A percentile compares a stretch with the other conserved stretches of the same genome.
Evolutionary conservation across 2,888 invertebrate species (phyloP).

Genomic region (Myathropa florea): DNA sequence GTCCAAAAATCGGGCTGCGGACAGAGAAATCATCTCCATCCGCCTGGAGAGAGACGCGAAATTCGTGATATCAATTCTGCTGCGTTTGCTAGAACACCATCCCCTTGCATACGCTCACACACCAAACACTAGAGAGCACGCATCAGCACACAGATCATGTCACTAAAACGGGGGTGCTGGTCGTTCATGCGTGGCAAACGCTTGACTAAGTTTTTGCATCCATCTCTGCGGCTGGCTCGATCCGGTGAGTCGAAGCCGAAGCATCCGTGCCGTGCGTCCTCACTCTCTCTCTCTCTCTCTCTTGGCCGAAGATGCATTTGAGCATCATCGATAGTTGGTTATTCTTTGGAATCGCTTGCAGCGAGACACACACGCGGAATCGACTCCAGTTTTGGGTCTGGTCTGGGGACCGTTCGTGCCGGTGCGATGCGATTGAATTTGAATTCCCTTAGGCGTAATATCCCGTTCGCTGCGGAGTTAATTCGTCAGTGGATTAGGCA

Average conservation of each 20-base stretch:
- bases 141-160: constrained; percentile 70
- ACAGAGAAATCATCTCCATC: background rate
- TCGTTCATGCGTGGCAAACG: constrained; percentile 73
- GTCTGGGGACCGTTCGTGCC: background rate
- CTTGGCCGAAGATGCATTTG: constrained; percentile 58
- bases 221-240: constrained; percentile 53
- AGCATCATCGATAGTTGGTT: constrained; percentile 62
- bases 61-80: constrained; percentile 61
- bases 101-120: constrained; percentile 8
- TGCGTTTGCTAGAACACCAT: constrained; percentile 54
- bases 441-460: constrained; percentile 65
- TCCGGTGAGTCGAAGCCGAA: constrained; percentile 1
- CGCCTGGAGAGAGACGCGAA: constrained; percentile 41
- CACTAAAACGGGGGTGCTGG: constrained; percentile 71
- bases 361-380: constrained; percentile 47
- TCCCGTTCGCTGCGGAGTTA: constrained; percentile 39
- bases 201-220: constrained; percentile 72
- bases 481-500: constrained; percentile 64
- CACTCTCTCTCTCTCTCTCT: too few species aligned
- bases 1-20: constrained; percentile 35
- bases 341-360: constrained; percentile 61
- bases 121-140: constrained; percentile 40
- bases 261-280: too few species aligned
- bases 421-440: constrained; percentile 49
- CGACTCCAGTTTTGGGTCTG: background rate